Evolutionary conservation across 2,888 invertebrate species (phyloP), one percentile per base, ranked within the genome.

Genomic region (Timema cristinae): DNA sequence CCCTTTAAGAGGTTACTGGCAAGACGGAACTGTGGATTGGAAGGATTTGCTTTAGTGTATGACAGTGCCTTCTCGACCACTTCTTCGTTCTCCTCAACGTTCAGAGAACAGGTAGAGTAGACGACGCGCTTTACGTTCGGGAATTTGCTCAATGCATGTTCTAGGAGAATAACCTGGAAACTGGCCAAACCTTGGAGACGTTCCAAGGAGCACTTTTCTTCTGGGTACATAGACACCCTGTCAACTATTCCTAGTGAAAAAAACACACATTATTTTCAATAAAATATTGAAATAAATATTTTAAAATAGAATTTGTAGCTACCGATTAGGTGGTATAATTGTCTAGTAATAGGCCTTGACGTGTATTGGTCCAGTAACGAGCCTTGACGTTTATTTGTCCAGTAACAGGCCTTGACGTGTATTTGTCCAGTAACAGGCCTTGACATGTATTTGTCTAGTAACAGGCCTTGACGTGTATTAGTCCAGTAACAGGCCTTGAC

Each of bases 71-170:
- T 90, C 13, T 89, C 86, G 1, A 96, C 87, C 0, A 99, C 98
- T 77, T 90, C 85, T 82, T 99, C 99, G 80, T 99, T 99, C 84
- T 98, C 97, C 82, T 94, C 91, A 0, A 89, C 87, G 80, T 92
- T 88, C 10, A 95, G 79, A 0, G 98, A 99, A 80, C 99, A 99
- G 0, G 99, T 99, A 56, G 98, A 98, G 82, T 99, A 99, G 5
- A 97, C 92, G 15, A 99, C 90, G 71, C 91, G 86, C 79, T 93
- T 91, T 0, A 90, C 94, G 72, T 87, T 87, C 0, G 97, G 94
- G 81, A 97, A 97, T 0, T 86, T 84, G 13, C 87, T 87, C 81
- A 98, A 88, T 0, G 98, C 97, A 81, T 95, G 93, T 72, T 90
- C 88, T 0, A 99, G 84, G 72, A 98, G 88, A 79, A 90, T 90